phyloP scores from a whole-genome alignment of 2,797 vertebrate genomes.

The Falco berigora region DNA sequence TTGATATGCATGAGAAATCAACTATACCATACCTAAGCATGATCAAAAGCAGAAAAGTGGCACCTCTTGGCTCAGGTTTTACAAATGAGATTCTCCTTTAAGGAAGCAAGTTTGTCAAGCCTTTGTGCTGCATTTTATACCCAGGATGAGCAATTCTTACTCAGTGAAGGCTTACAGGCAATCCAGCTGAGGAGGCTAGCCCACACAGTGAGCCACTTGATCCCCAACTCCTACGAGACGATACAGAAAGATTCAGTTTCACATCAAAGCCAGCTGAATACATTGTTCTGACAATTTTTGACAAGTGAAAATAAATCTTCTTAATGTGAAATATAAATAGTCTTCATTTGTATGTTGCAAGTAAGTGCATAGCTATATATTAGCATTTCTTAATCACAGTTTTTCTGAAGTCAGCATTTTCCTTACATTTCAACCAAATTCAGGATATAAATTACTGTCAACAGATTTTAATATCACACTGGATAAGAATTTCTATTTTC shows the following conservation, averaged over 20 bases:
- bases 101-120: not conserved
- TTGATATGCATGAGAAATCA: not conserved
- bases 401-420: slow-evolving; percentile 4
- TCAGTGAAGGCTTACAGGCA: not conserved
- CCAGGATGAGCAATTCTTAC: not conserved
- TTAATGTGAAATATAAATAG: not conserved
- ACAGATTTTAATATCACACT: not conserved
- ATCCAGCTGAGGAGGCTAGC: not conserved
- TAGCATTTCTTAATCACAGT: not conserved
- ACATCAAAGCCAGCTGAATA: not conserved
- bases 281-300: not conserved
- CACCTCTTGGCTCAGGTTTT: not conserved
- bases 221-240: not conserved
- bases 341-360: not conserved
- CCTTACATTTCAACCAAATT: not conserved
- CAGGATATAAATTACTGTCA: not conserved
- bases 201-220: not conserved
- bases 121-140: not conserved
- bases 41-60: not conserved
- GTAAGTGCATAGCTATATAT: not conserved
- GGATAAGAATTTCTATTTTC: not conserved
- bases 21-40: not conserved
- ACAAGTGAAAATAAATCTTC: slow-evolving; percentile 15
- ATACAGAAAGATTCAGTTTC: not conserved
- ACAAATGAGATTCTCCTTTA: not conserved